Evolutionary conservation across 1,140 invertebrate species (phyloP), one percentile per base, ranked within the genome.

Genomic region (Drosophila seguyi): DNA sequence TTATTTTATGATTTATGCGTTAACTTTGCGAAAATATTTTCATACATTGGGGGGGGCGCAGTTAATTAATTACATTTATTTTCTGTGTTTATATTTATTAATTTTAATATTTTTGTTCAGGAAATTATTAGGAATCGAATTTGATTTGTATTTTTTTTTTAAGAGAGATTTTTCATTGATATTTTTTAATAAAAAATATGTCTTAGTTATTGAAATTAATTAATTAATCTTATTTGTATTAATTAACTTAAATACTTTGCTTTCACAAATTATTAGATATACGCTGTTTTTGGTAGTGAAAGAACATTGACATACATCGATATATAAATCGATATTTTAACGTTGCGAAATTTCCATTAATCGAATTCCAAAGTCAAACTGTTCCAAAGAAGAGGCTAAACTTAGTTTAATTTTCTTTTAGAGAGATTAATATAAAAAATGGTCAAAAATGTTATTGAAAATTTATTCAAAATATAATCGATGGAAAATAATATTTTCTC

Each of bases 1-100:
- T 61, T 61, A 13, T 53, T 61, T 18, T 13, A 41, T 20, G 38
- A 56, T 56, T 56, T 38, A 56, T 56, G 8, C 20, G 25, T 57
- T 41, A 44, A 25, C 29, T 36, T 36, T 34, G 20, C 11, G 3
- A 16, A 31, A 65, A 42, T 44, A 45, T 61, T 60, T 16, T 25
- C 13, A 7, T 18, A n/a, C 11, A 13, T 34, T 34, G 25, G 22
- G 25, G 22, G 16, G 25, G 8, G 4, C 2, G 18, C 18, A 11
- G 27, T 3, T 31, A 22, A 45, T 55, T 31, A 39, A 60, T 45
- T 29, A 7, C 20, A 38, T 60, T 34, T 42, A 16, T 36, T 45
- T 60, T 42, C 8, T 3, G 4, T 48, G 45, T 27, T 48, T 48
- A 48, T 48, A 16, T 27, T 48, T 25, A 27, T 27, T n/a, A n/a